A percentile compares a stretch with the other conserved stretches of the same genome.
Evolutionary conservation across 2,888 invertebrate species (phyloP).

Genomic region (Protophormia terraenovae): DNA sequence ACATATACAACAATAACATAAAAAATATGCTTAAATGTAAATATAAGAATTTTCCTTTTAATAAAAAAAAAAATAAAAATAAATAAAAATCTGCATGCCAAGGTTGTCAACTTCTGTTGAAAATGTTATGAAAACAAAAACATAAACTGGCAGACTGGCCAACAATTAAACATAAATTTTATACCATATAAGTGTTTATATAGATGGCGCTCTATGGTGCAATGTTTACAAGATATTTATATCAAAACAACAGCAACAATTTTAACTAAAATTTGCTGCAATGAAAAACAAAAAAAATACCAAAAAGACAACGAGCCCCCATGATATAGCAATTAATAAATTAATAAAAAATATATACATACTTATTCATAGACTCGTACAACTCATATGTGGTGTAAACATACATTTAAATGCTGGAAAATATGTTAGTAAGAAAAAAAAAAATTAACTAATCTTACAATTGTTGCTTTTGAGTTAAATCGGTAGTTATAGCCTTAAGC

Average conservation of each 20-base stretch:
- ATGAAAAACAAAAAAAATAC: background rate
- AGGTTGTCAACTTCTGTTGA: conserved; percentile 67
- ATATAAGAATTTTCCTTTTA: conserved; percentile 25
- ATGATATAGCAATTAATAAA: conserved; percentile 49
- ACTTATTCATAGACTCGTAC: background rate
- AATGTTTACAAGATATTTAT: conserved; percentile 53
- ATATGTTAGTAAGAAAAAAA: background rate
- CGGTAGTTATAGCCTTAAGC: conserved; percentile 20
- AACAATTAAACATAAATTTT: conserved; percentile 52
- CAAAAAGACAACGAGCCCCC: conserved; percentile 63
- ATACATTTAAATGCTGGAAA: conserved; percentile 29
- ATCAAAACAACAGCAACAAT: too few species aligned
- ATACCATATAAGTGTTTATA: background rate
- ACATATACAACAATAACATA: background rate
- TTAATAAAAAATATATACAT: too few species aligned
- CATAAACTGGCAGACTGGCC: conserved; percentile 72
- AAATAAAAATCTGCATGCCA: conserved; percentile 52
- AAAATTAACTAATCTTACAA: conserved; percentile 15
- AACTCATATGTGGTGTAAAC: conserved; percentile 27
- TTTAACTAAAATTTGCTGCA: background rate
- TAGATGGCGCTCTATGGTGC: conserved; percentile 60
- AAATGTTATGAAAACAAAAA: conserved; percentile 45
- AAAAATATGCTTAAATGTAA: conserved; percentile 4
- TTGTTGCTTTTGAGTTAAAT: conserved; percentile 11
- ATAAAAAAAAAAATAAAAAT: conserved; percentile 18